Base-by-base conservation (phyloP, 2,113 vertebrate genomes). In the Oreochromis tanganicae region DNA sequence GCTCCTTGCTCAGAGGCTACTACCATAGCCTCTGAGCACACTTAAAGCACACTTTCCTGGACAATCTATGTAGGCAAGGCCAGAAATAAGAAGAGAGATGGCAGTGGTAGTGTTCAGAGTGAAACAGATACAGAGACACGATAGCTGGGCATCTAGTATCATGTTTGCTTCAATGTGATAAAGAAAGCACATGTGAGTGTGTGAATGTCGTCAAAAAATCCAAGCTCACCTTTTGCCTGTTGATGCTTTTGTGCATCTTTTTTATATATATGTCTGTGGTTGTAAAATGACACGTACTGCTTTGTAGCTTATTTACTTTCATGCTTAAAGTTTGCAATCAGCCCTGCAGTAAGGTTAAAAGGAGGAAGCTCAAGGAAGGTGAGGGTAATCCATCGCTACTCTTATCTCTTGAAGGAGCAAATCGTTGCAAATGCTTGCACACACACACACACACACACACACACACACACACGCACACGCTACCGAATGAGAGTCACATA, bases 401-500 rank as follows among this genome's bases (percentile, higher is more conserved):
- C 90, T 92, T 93, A 95, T 95, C 94, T 93, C 81, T 84, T 55
- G 57, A 83, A 93, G 85, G 81, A 88, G 71, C 41, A 85, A 86
- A 86, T 84, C 19, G 3, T 75, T 90, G 68, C 83, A 86, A 93
- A 92, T 86, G 86, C 80, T 79, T 81, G 36, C 73, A 85, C 83
- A 43, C 2, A 41, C 10, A 56, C 81, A 82, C 87, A 14, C 36
- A 7, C 24, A 34, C 59, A 84, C 63, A 79, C 68, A 6, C 48
- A 55, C 82, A 14, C 43, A 83, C 68, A 19, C 71, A 34, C 84
- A 6, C 5, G 9, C 83, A 34, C 84, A 6, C 5, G 9, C 83
- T 84, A 81, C 87, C 48, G 48, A 91, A 66, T 24, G 48, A 93
- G 85, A 95, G 83, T 91, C 87, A 87, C 93, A 95, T 91, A 94